Conservation (phyloP, 2,113 vertebrate species). For the Lycaon pictus region DNA sequence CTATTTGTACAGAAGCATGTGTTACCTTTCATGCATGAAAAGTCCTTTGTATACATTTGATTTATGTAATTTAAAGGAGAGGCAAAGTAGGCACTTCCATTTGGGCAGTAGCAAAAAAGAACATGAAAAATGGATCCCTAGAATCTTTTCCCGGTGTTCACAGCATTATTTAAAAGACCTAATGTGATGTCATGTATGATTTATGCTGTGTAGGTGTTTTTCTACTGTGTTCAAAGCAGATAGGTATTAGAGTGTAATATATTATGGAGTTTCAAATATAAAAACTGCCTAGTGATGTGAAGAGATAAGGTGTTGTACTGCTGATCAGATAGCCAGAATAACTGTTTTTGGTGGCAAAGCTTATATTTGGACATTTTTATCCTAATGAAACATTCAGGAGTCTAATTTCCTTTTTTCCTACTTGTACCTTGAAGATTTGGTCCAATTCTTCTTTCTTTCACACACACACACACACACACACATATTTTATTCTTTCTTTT, state of each 20-base stretch:
- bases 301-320: slow-evolving; percentile 72
- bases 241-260: slow-evolving; percentile 73
- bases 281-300: slow-evolving; percentile 60
- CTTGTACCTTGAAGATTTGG: neutral
- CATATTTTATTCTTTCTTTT: neutral
- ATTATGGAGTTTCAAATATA: slow-evolving; percentile 71
- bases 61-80: slow-evolving; percentile 71
- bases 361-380: slow-evolving; percentile 62
- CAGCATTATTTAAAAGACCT: slow-evolving; percentile 82
- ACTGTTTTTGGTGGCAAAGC: slow-evolving; percentile 46
- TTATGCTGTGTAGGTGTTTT: slow-evolving; percentile 80
- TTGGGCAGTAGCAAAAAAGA: slow-evolving; percentile 74
- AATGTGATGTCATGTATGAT: slow-evolving; percentile 82
- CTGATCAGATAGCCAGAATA: slow-evolving; percentile 69
- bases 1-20: neutral
- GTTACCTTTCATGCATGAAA: slow-evolving; percentile 33
- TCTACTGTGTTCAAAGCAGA: slow-evolving; percentile 76
- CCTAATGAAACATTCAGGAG: slow-evolving; percentile 62
- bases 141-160: slow-evolving; percentile 55
- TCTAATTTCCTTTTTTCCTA: slow-evolving; percentile 49
- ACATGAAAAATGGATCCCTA: slow-evolving; percentile 75
- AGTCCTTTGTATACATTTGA: slow-evolving; percentile 58
- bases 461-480: neutral
- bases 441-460: neutral
- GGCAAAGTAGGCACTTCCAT: slow-evolving; percentile 63